Evolutionary conservation across 2,888 invertebrate species (phyloP).

Genomic region (Archaeoteleia sp.): DNA sequence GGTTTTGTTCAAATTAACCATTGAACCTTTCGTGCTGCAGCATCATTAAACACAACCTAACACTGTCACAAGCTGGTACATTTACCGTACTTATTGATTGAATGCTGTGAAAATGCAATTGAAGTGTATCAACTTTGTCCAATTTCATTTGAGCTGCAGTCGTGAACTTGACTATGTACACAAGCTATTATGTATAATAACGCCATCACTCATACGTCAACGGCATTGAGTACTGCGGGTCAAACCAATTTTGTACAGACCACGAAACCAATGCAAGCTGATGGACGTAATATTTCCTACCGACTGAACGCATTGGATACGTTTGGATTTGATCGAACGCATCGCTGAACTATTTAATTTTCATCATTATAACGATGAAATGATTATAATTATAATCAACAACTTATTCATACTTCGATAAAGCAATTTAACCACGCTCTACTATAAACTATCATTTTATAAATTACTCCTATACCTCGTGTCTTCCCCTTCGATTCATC

Average conservation of each 20-base stretch:
- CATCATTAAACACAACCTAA: no score
- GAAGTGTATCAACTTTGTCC: constrained; percentile 33
- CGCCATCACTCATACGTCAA: constrained; percentile 63
- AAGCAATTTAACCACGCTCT: constrained; percentile 14
- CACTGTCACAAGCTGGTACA: no score
- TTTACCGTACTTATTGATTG: constrained; percentile 35
- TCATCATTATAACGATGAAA: constrained; percentile 32
- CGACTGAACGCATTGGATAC: constrained; percentile 68
- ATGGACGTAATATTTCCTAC: constrained; percentile 66
- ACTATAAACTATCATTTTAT: constrained; percentile 4
- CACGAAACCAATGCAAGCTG: constrained; percentile 59
- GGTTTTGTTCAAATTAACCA: no score
- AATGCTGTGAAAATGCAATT: constrained; percentile 10
- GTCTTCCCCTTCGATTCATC: constrained; percentile 1
- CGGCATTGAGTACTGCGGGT: constrained; percentile 55
- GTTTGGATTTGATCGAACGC: constrained; percentile 60
- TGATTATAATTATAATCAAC: constrained; percentile 45
- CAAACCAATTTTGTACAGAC: constrained; percentile 60
- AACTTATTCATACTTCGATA: constrained; percentile 32
- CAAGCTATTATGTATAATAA: constrained; percentile 49
- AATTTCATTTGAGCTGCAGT: constrained; percentile 29
- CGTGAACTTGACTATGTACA: constrained; percentile 29
- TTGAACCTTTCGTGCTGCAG: no score
- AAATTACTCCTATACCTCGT: not conserved
- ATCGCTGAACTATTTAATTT: constrained; percentile 45